Conservation (phyloP, 2,888 invertebrate genomes). For the Cheilosia pagana region DNA sequence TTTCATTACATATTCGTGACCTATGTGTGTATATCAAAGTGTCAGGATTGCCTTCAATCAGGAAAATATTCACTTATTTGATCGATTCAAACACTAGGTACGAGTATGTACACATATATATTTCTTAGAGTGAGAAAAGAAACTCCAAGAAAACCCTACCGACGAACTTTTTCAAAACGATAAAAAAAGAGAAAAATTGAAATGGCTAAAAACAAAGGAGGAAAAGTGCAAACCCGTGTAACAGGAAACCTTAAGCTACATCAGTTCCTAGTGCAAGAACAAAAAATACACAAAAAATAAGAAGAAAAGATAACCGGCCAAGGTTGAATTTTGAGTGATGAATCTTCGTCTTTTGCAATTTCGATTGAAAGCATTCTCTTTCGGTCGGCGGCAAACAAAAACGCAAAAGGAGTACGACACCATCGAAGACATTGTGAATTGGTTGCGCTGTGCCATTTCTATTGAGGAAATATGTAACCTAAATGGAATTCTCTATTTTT, state of each 20-base stretch:
- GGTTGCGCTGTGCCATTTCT: conserved; percentile 22
- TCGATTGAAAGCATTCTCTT: conserved; percentile 66
- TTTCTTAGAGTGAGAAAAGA: conserved; percentile 24
- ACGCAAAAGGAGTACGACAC: neutral
- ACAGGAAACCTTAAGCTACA: conserved; percentile 63
- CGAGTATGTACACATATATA: neutral
- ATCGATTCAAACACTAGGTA: conserved; percentile 43
- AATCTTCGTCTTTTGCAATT: conserved; percentile 59
- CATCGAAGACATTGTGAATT: conserved; percentile 16
- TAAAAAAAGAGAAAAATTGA: neutral
- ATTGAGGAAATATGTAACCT: conserved; percentile 28
- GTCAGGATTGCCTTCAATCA: conserved; percentile 67
- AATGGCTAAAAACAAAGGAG: conserved; percentile 49
- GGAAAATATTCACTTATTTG: conserved; percentile 55
- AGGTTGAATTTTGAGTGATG: conserved; percentile 70
- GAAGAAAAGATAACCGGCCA: conserved; percentile 69
- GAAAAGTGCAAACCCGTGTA: conserved; percentile 71
- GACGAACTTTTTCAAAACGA: neutral
- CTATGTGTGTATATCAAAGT: conserved; percentile 36
- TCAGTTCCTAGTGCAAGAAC: conserved; percentile 34
- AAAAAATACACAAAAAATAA: conserved; percentile 14
- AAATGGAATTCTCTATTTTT: conserved; percentile 36
- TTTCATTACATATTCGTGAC: conserved; percentile 63
- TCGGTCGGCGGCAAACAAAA: neutral
- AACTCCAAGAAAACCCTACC: conserved; percentile 20